Percentiles rank a stretch among this genome's conserved stretches.
Conservation (phyloP, 2,888 invertebrate species). For the Chrysolina oricalcia region DNA sequence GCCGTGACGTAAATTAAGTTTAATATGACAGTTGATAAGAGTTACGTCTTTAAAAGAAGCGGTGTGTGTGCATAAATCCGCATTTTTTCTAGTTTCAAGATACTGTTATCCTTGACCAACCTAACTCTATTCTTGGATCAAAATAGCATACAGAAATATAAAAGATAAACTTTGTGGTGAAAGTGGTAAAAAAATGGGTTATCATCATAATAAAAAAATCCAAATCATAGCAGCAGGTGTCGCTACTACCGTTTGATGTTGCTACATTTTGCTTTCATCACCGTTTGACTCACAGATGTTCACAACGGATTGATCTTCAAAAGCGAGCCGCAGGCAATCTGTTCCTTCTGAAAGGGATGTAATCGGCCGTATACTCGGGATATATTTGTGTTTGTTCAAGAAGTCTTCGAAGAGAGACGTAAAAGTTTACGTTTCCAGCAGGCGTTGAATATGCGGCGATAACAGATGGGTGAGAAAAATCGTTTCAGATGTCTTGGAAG, state of each 20-base stretch:
- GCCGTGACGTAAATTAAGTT: no score
- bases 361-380: conserved; percentile 37
- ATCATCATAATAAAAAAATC: no score
- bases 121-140: no score
- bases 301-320: conserved; percentile 16
- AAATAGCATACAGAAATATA: no score
- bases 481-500: conserved; percentile 16
- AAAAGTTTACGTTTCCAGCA: conserved; percentile 53
- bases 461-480: conserved; percentile 51
- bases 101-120: no score
- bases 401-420: conserved; percentile 49
- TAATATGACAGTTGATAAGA: no score
- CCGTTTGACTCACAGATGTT: conserved; percentile 4
- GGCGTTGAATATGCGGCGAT: conserved; percentile 54
- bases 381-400: conserved; percentile 53
- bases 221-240: neutral
- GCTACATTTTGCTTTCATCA: conserved; percentile 13
- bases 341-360: conserved; percentile 33
- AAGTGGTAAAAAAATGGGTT: no score
- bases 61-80: no score
- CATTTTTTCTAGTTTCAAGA: no score
- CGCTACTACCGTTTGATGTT: neutral
- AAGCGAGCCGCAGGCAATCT: conserved; percentile 30
- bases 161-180: no score
- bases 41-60: no score